These are phyloP conservation scores for Drosophila imparisetae DNA, from an alignment of 2,888 invertebrate genomes.

Conservation along the genomic window DNA sequence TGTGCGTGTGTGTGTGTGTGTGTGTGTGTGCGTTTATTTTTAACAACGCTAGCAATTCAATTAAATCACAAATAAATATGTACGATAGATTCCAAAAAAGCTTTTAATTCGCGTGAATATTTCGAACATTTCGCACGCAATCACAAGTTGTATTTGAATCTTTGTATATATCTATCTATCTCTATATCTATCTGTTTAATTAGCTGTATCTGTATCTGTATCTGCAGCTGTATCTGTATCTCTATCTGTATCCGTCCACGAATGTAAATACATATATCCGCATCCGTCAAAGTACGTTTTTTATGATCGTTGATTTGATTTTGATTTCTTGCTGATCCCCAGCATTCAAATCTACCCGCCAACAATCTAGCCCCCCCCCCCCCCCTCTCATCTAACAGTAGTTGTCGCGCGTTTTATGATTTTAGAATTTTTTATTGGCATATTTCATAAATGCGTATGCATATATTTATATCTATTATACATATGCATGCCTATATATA, in stretches of 20 bases:
- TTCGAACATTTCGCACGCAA: conserved; percentile 30
- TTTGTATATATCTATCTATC: background rate
- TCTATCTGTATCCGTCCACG: background rate
- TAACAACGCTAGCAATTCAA: conserved; percentile 71
- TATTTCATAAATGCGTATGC: conserved; percentile 27
- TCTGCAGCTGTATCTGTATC: background rate
- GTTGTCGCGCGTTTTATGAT: conserved; percentile 52
- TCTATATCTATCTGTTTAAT: background rate
- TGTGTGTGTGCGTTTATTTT: conserved; percentile 65
- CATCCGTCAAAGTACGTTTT: conserved; percentile 15
- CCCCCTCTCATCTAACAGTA: background rate
- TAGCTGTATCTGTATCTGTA: background rate
- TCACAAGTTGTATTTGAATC: conserved; percentile 21
- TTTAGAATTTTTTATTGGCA: conserved; percentile 55
- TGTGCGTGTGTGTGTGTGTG: background rate
- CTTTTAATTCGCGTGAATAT: conserved; percentile 60
- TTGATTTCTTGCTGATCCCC: conserved; percentile 31
- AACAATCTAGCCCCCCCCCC: background rate
- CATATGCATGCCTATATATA: conserved; percentile 13
- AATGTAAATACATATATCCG: conserved; percentile 14
- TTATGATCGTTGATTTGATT: conserved; percentile 41
- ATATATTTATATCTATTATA: conserved; percentile 17
- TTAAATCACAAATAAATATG: conserved; percentile 79
- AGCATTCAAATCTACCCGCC: background rate
- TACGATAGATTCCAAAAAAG: conserved; percentile 54